Evolutionary conservation across 2,797 vertebrate genomes (phyloP).

Genomic region (Harpagifer antarcticus): DNA sequence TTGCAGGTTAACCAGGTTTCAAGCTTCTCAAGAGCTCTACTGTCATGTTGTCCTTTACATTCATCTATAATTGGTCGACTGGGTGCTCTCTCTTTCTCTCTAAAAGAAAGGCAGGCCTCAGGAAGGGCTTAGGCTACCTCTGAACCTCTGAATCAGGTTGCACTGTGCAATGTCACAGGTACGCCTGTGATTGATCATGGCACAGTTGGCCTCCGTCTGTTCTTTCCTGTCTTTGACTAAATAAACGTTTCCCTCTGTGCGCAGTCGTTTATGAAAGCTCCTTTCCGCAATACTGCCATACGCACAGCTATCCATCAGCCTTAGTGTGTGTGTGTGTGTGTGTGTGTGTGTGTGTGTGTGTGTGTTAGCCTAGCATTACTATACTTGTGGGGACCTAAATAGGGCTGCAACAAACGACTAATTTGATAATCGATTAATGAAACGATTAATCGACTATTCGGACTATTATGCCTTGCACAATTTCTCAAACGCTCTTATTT

Average conservation of each 20-base stretch:
- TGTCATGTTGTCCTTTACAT: slow-evolving; percentile 24
- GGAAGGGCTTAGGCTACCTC: slow-evolving; percentile 57
- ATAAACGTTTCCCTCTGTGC: slow-evolving; percentile 82
- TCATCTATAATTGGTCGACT: slow-evolving; percentile 9
- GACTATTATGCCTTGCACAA: no score
- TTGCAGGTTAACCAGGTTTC: slow-evolving; percentile 25
- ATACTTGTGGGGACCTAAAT: no score
- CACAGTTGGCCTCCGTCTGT: slow-evolving; percentile 71
- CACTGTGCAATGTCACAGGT: slow-evolving; percentile 65
- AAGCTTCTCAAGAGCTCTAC: slow-evolving; percentile 18
- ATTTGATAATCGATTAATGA: no score
- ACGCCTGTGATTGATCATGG: slow-evolving; percentile 74
- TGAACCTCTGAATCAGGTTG: slow-evolving; percentile 63
- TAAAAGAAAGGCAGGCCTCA: slow-evolving; percentile 22
- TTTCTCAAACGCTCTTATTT: no score
- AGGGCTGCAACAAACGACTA: no score
- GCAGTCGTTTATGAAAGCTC: slow-evolving; percentile 70
- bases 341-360: neutral
- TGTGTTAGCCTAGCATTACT: no score
- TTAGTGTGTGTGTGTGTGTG: slow-evolving; percentile 31
- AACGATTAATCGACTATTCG: no score
- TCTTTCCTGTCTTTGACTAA: slow-evolving; percentile 79
- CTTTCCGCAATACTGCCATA: slow-evolving; percentile 71
- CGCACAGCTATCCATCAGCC: slow-evolving; percentile 77
- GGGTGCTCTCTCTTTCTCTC: slow-evolving; percentile 23